Conservation (phyloP, 2,113 vertebrate species). For the Crotalus helleri region DNA sequence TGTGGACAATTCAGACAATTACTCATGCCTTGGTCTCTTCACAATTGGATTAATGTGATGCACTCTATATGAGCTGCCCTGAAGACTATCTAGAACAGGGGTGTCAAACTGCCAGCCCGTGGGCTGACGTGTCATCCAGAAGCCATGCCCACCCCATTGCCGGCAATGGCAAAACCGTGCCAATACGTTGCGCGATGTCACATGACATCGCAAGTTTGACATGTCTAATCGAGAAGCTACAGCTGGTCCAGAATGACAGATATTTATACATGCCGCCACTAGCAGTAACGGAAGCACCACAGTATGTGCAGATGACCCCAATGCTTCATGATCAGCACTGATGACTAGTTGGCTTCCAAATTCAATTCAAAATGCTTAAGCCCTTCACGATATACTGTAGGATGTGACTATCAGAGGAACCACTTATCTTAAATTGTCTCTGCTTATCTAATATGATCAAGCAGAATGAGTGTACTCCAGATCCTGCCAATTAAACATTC, state of each 20-base stretch:
- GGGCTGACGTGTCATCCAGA: too few relatives aligned
- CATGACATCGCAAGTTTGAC: too few relatives aligned
- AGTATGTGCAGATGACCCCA: background rate
- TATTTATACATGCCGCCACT: too few relatives aligned
- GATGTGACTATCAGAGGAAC: background rate
- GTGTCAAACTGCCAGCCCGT: too few relatives aligned
- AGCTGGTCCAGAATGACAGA: background rate
- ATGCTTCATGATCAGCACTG: background rate
- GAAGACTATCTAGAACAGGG: background rate
- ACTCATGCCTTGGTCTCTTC: background rate
- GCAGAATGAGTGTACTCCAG: background rate
- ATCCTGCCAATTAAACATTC: background rate
- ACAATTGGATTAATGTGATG: background rate
- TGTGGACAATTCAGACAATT: background rate
- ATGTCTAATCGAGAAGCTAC: background rate
- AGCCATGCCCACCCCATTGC: too few relatives aligned
- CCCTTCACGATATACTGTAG: background rate
- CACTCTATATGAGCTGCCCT: background rate
- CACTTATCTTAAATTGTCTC: background rate
- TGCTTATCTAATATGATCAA: background rate
- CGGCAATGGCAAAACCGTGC: too few relatives aligned
- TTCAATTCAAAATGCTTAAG: background rate
- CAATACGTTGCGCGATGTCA: too few relatives aligned
- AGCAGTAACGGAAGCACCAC: background rate
- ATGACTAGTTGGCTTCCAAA: background rate